phyloP scores from a whole-genome alignment of 1,140 invertebrate species.

The Andrena cerasifolii region DNA sequence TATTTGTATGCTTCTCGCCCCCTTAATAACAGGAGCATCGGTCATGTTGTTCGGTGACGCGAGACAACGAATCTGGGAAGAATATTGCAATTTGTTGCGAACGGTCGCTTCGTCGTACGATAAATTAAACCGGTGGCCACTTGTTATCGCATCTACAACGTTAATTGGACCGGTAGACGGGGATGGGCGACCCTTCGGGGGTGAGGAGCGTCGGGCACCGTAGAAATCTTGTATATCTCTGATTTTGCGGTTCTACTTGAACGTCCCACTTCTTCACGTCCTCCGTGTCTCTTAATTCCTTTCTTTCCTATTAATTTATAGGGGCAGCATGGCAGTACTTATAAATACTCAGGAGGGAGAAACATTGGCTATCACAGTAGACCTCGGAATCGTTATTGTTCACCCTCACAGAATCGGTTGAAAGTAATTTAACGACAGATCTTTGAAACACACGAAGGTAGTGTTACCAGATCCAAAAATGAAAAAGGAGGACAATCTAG shows the following conservation, averaged over 20 bases:
- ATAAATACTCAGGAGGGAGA: too few relatives aligned
- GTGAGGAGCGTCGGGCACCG: not conserved
- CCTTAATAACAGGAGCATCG: conserved; percentile 62
- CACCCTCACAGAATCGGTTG: too few relatives aligned
- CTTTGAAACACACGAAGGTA: too few relatives aligned
- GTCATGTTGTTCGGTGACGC: conserved; percentile 55
- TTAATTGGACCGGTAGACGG: conserved; percentile 51
- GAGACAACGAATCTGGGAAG: conserved; percentile 59
- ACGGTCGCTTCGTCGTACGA: conserved; percentile 54
- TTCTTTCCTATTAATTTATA: not conserved
- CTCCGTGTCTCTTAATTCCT: not conserved
- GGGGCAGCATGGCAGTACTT: too few relatives aligned
- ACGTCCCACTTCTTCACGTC: not conserved
- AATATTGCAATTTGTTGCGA: conserved; percentile 64
- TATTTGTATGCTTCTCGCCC: conserved; percentile 53
- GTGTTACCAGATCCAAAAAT: too few relatives aligned
- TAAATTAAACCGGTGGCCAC: conserved; percentile 60
- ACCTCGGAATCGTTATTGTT: too few relatives aligned
- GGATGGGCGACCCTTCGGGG: not conserved
- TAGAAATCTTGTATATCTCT: conserved; percentile 2
- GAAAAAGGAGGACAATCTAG: too few relatives aligned
- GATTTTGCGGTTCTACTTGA: not conserved
- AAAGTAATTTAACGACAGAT: too few relatives aligned
- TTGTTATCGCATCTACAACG: conserved; percentile 57
- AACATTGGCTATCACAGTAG: too few relatives aligned